Base-by-base conservation (phyloP, 2,113 vertebrate species). In the Syngnathoides biaculeatus region DNA sequence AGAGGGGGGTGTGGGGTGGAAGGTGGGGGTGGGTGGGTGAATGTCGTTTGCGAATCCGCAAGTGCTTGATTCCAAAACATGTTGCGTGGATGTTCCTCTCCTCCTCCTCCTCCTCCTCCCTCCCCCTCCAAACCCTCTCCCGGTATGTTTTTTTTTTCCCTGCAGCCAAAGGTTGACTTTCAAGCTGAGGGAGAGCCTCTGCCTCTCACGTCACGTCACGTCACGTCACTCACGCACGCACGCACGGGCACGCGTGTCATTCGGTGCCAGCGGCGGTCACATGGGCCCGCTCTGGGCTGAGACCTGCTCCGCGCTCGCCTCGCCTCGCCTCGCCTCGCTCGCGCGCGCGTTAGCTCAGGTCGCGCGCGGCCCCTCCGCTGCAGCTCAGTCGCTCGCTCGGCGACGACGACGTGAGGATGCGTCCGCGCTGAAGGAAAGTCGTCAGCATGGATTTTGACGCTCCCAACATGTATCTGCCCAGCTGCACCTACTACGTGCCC, bases 391-490 rank as follows among this genome's bases (percentile, higher is more conserved):
- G 30, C 26, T 30, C 67, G 83, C 88, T 72, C 71, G 87, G 95
- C 94, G 94, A 94, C 95, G 93, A 98, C 98, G 96, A 92, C 93
- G 91, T 94, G 94, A 93, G 92, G 92, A 89, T 92, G n/a, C 43
- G 12, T n/a, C 61, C 39, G 39, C 24, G 12, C 39, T 93, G 90
- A 93, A 93, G 91, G 92, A 92, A 89, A 90, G 86, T n/a, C 89
- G 93, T 92, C 92, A 94, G 94, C 94, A 99, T 99, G 97, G 97
- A 99, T 98, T 98, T 98, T 95, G 95, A 98, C 94, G 95, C 98
- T 89, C 96, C 97, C 86, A 98, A 95, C 91, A 97, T 98, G 96
- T 99, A 98, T 93, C 91, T 99, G 91, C 97, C 97, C 90, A 97
- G 95, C 93, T 98, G 97, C 93, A 98, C 96, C 88, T 99, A 99